These are phyloP conservation scores for Oeneis ivallda DNA, from an alignment of 2,888 invertebrate genomes.

Conservation along the genomic window DNA sequence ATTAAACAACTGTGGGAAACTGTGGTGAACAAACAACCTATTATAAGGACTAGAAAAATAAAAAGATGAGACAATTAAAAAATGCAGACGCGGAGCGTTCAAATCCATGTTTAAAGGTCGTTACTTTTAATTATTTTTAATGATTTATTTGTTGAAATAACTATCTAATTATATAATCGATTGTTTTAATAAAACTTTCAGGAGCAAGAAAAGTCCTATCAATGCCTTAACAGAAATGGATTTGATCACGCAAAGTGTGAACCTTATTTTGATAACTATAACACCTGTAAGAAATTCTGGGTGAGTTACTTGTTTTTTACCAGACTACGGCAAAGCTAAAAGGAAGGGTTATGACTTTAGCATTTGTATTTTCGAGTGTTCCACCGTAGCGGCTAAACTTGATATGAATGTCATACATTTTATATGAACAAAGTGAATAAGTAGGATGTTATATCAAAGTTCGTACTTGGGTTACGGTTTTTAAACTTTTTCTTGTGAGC, in stretches of 20 bases:
- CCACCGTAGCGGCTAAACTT: too few relatives aligned
- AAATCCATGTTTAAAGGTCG: conserved; percentile 71
- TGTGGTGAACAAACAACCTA: neutral
- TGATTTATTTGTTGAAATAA: neutral
- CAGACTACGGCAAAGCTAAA: too few relatives aligned
- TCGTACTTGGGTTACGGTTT: too few relatives aligned
- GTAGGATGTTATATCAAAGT: too few relatives aligned
- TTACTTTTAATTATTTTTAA: neutral
- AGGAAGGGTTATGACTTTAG: too few relatives aligned
- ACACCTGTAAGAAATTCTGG: conserved; percentile 91
- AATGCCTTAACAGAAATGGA: conserved; percentile 86
- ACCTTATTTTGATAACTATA: conserved; percentile 88
- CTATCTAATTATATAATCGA: conserved; percentile 6
- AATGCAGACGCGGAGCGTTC: conserved; percentile 63
- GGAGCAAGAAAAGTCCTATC: conserved; percentile 87
- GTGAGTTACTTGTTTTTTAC: conserved; percentile 68
- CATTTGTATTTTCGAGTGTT: too few relatives aligned
- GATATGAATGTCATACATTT: too few relatives aligned
- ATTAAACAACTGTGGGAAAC: too few relatives aligned
- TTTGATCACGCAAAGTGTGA: conserved; percentile 85
- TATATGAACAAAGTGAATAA: too few relatives aligned
- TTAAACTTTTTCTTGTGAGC: too few relatives aligned
- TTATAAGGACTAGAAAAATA: neutral
- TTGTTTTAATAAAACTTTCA: conserved; percentile 50
- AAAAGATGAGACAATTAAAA: conserved; percentile 53